A percentile compares a stretch with the other conserved stretches of the same genome.
phyloP scores from a whole-genome alignment of 2,113 vertebrate species.

The Alces alces region DNA sequence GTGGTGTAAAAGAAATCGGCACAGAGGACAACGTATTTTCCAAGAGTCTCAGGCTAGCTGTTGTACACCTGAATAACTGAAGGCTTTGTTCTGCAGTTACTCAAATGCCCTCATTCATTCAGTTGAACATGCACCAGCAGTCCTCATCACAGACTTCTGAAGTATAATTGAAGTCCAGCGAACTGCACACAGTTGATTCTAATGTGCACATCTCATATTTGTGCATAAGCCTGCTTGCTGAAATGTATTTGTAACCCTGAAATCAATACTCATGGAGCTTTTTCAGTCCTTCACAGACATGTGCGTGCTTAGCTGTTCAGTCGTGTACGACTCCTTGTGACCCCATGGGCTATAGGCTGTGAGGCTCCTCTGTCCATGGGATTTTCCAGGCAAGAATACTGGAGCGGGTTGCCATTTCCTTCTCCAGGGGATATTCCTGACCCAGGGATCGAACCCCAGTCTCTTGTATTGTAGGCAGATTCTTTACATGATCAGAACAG shows the following conservation, averaged over 20 bases:
- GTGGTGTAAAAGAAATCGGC: background rate
- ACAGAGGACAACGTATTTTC: background rate
- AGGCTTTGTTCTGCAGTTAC: background rate
- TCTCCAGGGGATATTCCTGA: background rate
- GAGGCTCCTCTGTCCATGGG: background rate
- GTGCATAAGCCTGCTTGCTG: background rate
- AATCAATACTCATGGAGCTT: background rate
- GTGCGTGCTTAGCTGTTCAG: background rate
- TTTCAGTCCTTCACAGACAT: background rate
- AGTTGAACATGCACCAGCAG: background rate
- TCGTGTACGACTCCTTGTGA: accelerated
- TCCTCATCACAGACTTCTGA: background rate
- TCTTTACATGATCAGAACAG: background rate
- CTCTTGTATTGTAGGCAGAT: background rate
- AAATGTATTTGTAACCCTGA: background rate
- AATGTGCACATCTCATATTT: background rate
- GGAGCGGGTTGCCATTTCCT: background rate
- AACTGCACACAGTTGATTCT: background rate
- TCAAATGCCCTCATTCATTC: background rate
- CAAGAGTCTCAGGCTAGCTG: background rate
- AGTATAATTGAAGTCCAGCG: background rate
- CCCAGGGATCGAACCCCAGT: background rate
- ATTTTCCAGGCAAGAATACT: background rate
- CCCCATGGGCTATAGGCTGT: accelerated
- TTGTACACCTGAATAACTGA: accelerated